Evolutionary conservation across 2,888 invertebrate genomes (phyloP), one percentile per base, ranked within the genome.

Genomic region (Axea sp.): DNA sequence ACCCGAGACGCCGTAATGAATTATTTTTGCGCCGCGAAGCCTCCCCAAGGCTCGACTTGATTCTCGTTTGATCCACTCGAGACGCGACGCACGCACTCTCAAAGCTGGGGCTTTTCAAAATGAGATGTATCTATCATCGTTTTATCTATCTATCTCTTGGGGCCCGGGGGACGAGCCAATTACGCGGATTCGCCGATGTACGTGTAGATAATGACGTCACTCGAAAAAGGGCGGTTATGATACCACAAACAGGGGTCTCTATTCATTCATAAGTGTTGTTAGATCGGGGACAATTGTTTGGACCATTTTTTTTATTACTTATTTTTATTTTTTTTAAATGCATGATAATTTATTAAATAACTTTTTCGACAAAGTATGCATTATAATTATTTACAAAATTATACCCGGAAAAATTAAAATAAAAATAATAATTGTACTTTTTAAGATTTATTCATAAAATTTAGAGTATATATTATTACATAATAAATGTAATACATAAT

Each of bases 141-240:
- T 67, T 57, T 57, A 57, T 49, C 67, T 57, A 57, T 49, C 67
- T 41, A 68, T 59, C 68, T 59, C 68, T 4, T 51, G 68, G 62
- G 59, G 49, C 65, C 30, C 68, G 67, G 71, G 77, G 79, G 81
- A 73, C 74, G 75, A 77, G 78, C 80, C 78, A 83, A 80, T 82
- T 83, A 82, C 75, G 72, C 47, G 76, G 75, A 75, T 78, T 76
- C 74, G 76, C 73, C 78, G 81, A 81, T 80, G 78, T 79, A 51
- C 57, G 39, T 55, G 14, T 51, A 60, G 75, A 73, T 77, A 75
- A 64, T 75, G 57, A 69, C 55, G 75, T 37, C 51, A 73, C 65
- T 64, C 7, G 53, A 19, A 75, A 69, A 41, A 55, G 64, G 76
- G 72, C 76, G 78, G 69, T 73, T 72, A 33, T 47, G 72, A 76